Conservation (phyloP, 2,113 vertebrate species). For the Oreochromis spilurus region DNA sequence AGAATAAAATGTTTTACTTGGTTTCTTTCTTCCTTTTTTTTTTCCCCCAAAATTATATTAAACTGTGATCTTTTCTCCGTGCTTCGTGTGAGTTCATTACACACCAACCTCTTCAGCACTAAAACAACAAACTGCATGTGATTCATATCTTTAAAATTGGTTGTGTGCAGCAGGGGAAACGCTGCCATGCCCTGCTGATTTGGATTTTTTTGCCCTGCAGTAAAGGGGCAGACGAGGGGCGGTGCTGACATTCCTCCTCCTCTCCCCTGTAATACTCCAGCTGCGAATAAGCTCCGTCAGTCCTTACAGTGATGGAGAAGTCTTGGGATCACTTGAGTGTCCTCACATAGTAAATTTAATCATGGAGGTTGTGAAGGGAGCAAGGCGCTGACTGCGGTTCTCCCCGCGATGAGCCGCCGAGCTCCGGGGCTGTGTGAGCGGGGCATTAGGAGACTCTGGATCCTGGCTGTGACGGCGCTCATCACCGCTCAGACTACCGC, state of each 20-base stretch:
- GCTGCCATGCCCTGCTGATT: neutral
- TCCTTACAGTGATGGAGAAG: constrained; percentile 11
- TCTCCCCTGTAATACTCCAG: neutral
- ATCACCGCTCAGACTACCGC: neutral
- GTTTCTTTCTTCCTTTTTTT: neutral
- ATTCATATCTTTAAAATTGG: neutral
- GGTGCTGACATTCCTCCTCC: neutral
- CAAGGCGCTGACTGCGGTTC: neutral
- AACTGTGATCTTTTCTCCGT: constrained; percentile 58
- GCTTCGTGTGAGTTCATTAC: neutral
- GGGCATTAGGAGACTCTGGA: constrained; percentile 3
- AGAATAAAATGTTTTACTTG: constrained; percentile 72
- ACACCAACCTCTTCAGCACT: neutral
- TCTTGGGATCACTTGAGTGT: neutral
- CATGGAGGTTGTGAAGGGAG: neutral
- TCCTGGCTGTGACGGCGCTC: constrained; percentile 12
- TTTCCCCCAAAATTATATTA: constrained; percentile 56
- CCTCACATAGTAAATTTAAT: neutral
- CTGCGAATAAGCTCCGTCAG: neutral
- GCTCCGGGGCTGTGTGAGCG: neutral
- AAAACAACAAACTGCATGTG: neutral
- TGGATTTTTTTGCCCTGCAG: neutral
- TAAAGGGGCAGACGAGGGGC: neutral
- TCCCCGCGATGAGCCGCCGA: constrained; percentile 24
- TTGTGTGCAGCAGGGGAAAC: neutral